Evolutionary conservation across 1,140 invertebrate species (phyloP).

Genomic region (Trichonephila inaurata): DNA sequence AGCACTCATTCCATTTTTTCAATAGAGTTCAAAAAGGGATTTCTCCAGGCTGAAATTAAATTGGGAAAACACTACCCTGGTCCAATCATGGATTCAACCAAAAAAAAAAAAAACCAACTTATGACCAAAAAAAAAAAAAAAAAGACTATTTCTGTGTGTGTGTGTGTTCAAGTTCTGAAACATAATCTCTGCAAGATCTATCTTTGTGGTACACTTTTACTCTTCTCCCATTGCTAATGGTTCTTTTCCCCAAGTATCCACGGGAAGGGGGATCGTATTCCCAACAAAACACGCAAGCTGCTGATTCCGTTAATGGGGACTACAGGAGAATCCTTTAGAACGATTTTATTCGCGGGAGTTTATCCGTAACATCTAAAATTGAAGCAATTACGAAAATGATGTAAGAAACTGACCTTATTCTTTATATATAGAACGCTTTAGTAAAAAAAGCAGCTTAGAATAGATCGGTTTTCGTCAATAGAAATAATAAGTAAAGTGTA

Average conservation of each 20-base stretch:
- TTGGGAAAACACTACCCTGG: neutral
- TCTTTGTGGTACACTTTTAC: neutral
- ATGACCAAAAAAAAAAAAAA: neutral
- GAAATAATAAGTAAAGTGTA: no score
- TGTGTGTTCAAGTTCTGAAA: neutral
- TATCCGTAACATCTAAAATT: no score
- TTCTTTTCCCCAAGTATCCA: neutral
- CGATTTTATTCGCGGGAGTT: no score
- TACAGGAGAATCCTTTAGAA: no score
- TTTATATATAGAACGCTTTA: no score
- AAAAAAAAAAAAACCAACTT: neutral
- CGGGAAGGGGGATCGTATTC: neutral
- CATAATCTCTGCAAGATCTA: slow-evolving; percentile 1
- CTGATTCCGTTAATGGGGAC: neutral
- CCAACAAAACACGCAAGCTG: slow-evolving; percentile 1
- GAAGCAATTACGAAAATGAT: no score
- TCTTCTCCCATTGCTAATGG: slow-evolving; percentile 12
- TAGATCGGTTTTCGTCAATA: no score
- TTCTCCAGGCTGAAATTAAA: neutral
- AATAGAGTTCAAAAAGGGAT: neutral
- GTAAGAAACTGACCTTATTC: no score
- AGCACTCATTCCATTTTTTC: neutral
- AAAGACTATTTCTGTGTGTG: no score
- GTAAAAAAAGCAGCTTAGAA: no score
- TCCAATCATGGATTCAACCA: neutral